Evolutionary conservation across 1,140 invertebrate species (phyloP).

Genomic region (Drosophila navojoa): DNA sequence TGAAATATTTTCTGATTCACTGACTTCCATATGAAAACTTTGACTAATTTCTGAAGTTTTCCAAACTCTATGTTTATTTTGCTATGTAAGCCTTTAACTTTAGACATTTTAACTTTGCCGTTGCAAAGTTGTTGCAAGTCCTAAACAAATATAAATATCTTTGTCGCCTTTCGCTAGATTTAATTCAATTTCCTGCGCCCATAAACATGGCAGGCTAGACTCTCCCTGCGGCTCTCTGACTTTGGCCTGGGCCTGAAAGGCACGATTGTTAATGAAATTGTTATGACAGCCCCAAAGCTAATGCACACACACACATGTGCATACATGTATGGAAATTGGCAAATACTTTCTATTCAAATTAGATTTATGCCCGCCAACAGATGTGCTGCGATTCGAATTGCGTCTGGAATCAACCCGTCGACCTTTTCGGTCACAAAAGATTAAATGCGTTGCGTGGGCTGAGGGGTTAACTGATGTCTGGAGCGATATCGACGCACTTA

Average conservation of each 20-base stretch:
- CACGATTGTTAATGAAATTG: constrained; percentile 72
- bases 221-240: neutral
- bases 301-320: constrained; percentile 29
- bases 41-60: too few species aligned
- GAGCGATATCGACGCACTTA: constrained; percentile 64
- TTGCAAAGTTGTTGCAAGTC: neutral
- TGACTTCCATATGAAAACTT: too few species aligned
- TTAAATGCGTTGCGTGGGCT: constrained; percentile 54
- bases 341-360: constrained; percentile 57
- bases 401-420: constrained; percentile 51
- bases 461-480: constrained; percentile 36
- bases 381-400: constrained; percentile 46
- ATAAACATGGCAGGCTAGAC: constrained; percentile 65
- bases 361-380: constrained; percentile 68
- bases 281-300: constrained; percentile 62
- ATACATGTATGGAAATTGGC: constrained; percentile 12
- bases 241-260: constrained; percentile 10
- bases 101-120: neutral
- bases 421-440: constrained; percentile 63
- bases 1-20: too few species aligned
- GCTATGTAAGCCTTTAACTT: too few species aligned
- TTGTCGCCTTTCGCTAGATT: constrained; percentile 50
- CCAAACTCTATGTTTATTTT: too few species aligned
- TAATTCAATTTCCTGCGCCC: constrained; percentile 70
- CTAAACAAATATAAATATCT: constrained; percentile 29